Evolutionary conservation across 2,113 vertebrate species (phyloP).

Genomic region (Lathamus discolor): DNA sequence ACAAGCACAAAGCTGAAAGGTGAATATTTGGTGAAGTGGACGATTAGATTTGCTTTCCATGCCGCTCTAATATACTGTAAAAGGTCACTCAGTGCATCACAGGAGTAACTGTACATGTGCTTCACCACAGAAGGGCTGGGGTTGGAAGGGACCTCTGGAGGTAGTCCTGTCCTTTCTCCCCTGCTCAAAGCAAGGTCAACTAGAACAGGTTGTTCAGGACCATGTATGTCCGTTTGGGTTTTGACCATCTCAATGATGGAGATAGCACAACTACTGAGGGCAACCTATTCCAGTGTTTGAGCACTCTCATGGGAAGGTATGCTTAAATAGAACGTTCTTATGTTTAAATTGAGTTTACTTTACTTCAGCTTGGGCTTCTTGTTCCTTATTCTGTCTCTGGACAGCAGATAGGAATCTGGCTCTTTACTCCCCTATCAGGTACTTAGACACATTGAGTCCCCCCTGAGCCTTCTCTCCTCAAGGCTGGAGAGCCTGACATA

Average conservation of each 20-base stretch:
- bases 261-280: no score
- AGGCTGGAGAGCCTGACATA: background rate
- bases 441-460: background rate
- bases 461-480: background rate
- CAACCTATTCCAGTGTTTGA: background rate
- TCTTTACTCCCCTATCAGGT: background rate
- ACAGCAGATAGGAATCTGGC: background rate
- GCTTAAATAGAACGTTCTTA: background rate
- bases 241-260: background rate
- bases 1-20: background rate
- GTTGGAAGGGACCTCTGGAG: background rate
- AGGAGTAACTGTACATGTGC: background rate
- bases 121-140: background rate
- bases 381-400: background rate
- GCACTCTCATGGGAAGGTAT: background rate
- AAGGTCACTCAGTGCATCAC: rapidly evolving
- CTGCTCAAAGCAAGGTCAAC: background rate
- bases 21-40: background rate
- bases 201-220: background rate
- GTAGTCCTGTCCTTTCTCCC: rapidly evolving
- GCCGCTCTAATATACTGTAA: background rate
- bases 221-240: rapidly evolving
- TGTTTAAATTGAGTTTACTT: background rate
- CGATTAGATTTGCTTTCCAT: rapidly evolving
- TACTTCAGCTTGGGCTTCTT: background rate